Conservation (phyloP, 2,888 invertebrate genomes). For the Apamea anceps region DNA sequence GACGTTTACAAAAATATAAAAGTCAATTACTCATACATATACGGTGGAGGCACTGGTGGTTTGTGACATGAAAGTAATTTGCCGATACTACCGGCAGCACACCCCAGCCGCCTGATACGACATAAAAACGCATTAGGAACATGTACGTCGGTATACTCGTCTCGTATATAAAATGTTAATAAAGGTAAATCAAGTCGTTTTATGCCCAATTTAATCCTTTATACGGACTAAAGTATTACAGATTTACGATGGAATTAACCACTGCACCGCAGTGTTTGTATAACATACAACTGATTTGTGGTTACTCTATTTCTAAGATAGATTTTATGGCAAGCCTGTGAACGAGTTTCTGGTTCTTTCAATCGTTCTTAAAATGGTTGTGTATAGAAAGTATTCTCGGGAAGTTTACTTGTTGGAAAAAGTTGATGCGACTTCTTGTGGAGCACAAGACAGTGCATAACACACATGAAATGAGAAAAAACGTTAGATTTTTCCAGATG, state of each 20-base stretch:
- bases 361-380: slow-evolving; percentile 57
- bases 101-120: slow-evolving; percentile 16
- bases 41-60: slow-evolving; percentile 23
- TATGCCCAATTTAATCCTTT: slow-evolving; percentile 47
- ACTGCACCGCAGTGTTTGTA: slow-evolving; percentile 60
- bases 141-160: slow-evolving; percentile 8
- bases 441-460: neutral
- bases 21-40: slow-evolving; percentile 30
- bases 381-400: slow-evolving; percentile 46
- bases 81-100: slow-evolving; percentile 57
- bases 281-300: slow-evolving; percentile 58
- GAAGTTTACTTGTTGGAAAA: slow-evolving; percentile 37
- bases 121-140: slow-evolving; percentile 45
- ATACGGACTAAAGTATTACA: slow-evolving; percentile 50
- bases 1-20: slow-evolving; percentile 11
- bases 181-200: slow-evolving; percentile 61
- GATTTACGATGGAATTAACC: slow-evolving; percentile 64
- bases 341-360: slow-evolving; percentile 46
- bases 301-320: slow-evolving; percentile 61
- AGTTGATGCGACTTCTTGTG: slow-evolving; percentile 27
- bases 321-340: slow-evolving; percentile 57
- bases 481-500: neutral
- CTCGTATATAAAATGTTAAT: slow-evolving; percentile 42
- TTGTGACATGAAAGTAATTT: slow-evolving; percentile 68
- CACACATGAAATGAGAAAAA: slow-evolving; percentile 9